Base-by-base conservation (phyloP, 1,140 invertebrate species). In the Dendroctonus ponderosae region DNA sequence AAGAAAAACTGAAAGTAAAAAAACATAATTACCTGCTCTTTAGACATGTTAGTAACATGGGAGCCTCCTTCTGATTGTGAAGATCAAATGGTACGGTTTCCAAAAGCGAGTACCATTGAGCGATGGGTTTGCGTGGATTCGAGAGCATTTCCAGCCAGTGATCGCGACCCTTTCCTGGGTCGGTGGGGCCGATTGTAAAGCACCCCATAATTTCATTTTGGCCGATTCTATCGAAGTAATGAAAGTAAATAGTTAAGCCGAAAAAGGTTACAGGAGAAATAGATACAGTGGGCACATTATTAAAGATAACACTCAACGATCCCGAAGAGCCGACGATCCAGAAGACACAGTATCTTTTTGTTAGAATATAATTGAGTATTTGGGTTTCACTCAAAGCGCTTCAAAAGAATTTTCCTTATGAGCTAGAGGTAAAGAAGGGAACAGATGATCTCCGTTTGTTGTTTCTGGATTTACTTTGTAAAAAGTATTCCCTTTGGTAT, bases 121-220 rank as follows among this genome's bases (percentile, higher is more conserved):
- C 89, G 0, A 93, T 88, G 0, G 91, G 91, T 76, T 90, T 89
- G 12, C 92, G 82, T 5, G 91, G 89, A 79, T 88, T 92, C 75
- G 93, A 90, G 73, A 93, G 74, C 91, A 94, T 94, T 78, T 93
- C 90, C 58, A 89, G 82, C 93, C 93, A 96, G 76, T 96, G 93
- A 75, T 94, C 91, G 50, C 90, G 84, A 3, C 92, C 92, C 7
- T 90, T 84, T 11, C 91, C 91, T 56, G 91, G 88, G 70, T 89
- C 86, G 57, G 83, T 85, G 0, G 89, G 86, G 0, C 92, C 92
- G 57, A 94, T 88, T 4, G 87, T 89, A 38, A 88, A 88, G 75
- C 89, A 92, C 6, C 92, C 92, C 82, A 94, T 91, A 49, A 94
- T 80, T 75, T 94, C 92, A 76, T 94, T 93, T 37, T 89, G 87